A percentile compares a stretch with the other conserved stretches of the same genome.
Conservation (phyloP, 2,888 invertebrate species). For the Cosmia trapezina region DNA sequence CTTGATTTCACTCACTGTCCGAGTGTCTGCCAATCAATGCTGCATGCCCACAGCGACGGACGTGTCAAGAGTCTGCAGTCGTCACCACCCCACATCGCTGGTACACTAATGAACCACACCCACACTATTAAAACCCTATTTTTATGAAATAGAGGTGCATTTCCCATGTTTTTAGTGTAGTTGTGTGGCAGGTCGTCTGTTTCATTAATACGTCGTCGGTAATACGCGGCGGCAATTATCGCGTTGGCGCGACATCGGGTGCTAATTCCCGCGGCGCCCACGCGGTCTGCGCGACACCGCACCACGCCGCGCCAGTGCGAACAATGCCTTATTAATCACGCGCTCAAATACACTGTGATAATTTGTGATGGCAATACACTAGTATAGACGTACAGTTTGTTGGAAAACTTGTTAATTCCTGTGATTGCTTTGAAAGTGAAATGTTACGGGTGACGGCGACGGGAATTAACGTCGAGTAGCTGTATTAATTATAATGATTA, state of each 20-base stretch:
- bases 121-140: constrained; percentile 30
- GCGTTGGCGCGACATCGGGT: constrained; percentile 53
- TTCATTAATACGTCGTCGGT: constrained; percentile 69
- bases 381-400: constrained; percentile 22
- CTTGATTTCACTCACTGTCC: constrained; percentile 58
- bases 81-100: constrained; percentile 32
- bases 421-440: constrained; percentile 59
- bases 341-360: constrained; percentile 53
- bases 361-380: constrained; percentile 34
- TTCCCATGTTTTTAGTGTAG: constrained; percentile 25
- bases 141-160: constrained; percentile 27
- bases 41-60: constrained; percentile 48
- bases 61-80: constrained; percentile 15
- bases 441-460: constrained; percentile 23
- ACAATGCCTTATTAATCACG: constrained; percentile 65
- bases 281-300: constrained; percentile 42
- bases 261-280: constrained; percentile 60
- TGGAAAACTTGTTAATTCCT: constrained; percentile 62
- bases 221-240: constrained; percentile 67
- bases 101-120: constrained; percentile 38
- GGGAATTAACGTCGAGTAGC: constrained; percentile 21
- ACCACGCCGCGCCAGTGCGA: constrained; percentile 20
- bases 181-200: constrained; percentile 24
- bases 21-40: constrained; percentile 60
- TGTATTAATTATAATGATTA: constrained; percentile 52